phyloP scores from a whole-genome alignment of 2,888 invertebrate genomes.

The Apotomis turbidana region DNA sequence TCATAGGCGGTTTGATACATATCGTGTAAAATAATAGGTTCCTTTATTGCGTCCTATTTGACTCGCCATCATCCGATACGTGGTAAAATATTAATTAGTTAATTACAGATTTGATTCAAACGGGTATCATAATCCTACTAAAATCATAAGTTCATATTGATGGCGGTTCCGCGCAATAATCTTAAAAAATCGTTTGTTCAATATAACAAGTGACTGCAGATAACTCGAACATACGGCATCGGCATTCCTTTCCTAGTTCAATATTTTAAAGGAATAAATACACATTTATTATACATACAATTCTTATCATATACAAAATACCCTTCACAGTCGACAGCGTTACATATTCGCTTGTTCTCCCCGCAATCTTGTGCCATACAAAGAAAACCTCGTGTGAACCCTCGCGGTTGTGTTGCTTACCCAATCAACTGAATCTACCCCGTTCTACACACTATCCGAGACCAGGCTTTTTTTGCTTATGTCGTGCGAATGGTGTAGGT shows the following conservation, averaged over 20 bases:
- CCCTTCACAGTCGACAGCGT: constrained; percentile 41
- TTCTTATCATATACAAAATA: constrained; percentile 40
- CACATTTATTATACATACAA: constrained; percentile 36
- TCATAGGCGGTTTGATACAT: constrained; percentile 21
- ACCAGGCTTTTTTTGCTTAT: too few relatives aligned
- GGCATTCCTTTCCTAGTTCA: constrained; percentile 19
- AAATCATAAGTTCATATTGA: not conserved
- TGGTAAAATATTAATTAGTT: not conserved
- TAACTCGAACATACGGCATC: not conserved
- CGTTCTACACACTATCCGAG: too few relatives aligned
- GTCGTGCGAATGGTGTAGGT: too few relatives aligned
- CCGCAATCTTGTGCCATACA: constrained; percentile 8
- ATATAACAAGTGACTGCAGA: constrained; percentile 13
- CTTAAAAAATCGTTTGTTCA: not conserved
- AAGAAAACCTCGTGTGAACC: not conserved
- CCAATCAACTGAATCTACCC: not conserved
- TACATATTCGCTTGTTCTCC: constrained; percentile 23
- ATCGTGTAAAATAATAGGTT: not conserved
- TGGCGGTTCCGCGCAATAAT: not conserved
- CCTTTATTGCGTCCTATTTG: constrained; percentile 4
- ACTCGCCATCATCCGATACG: not conserved
- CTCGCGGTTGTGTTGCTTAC: not conserved
- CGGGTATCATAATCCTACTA: not conserved
- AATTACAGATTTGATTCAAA: not conserved
- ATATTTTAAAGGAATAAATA: constrained; percentile 35